Conservation (phyloP, 2,797 vertebrate species). For the Melanotaenia boesemani region DNA sequence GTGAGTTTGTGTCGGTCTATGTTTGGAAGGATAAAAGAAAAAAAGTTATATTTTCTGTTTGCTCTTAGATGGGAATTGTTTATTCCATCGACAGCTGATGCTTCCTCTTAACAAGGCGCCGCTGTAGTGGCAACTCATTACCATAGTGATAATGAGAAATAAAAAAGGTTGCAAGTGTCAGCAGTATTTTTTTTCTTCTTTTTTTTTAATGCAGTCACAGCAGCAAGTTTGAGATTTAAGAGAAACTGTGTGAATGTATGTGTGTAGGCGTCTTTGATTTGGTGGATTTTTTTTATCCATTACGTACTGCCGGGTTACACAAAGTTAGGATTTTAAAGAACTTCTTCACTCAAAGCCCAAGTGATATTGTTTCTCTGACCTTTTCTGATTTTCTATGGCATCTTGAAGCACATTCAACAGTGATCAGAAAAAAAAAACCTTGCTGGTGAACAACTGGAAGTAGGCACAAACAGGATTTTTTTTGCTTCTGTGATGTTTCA, state of each 20-base stretch:
- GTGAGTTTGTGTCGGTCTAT: constrained; percentile 35
- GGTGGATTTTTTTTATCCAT: constrained; percentile 1
- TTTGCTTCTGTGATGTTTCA: neutral
- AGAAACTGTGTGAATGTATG: neutral
- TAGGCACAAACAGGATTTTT: neutral
- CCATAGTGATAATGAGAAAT: constrained; percentile 73
- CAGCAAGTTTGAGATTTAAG: constrained; percentile 29
- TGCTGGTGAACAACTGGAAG: neutral
- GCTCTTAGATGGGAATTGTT: constrained; percentile 47
- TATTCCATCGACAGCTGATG: constrained; percentile 58
- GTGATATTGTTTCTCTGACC: neutral
- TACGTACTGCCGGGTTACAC: constrained; percentile 1
- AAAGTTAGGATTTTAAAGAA: neutral
- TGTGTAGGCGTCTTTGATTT: constrained; percentile 22
- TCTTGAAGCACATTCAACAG: neutral
- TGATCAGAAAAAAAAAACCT: neutral
- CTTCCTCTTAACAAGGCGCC: constrained; percentile 57
- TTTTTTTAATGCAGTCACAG: constrained; percentile 31
- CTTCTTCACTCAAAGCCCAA: neutral
- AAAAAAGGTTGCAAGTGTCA: constrained; percentile 72
- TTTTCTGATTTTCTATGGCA: neutral
- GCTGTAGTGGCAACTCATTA: constrained; percentile 68
- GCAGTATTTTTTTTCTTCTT: constrained; percentile 48
- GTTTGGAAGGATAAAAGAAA: constrained; percentile 38
- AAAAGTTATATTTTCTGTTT: constrained; percentile 47